A percentile compares a stretch with the other conserved stretches of the same genome.
These are phyloP conservation scores for Burhinus oedicnemus DNA, from an alignment of 2,113 vertebrate species.

Conservation along the genomic window DNA sequence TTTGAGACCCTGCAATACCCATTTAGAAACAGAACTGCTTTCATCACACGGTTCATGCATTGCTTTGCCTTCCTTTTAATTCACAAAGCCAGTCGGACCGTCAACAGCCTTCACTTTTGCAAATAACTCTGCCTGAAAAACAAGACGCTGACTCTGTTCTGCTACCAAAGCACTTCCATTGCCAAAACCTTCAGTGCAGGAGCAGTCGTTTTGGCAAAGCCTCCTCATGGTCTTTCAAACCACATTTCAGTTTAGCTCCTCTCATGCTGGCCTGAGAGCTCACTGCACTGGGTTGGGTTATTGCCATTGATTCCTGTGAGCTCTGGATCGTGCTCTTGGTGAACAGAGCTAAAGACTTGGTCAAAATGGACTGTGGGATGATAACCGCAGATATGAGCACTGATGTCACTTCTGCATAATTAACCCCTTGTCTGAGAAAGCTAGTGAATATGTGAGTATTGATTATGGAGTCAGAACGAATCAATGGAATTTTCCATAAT, in stretches of 20 bases:
- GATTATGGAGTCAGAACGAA: not conserved
- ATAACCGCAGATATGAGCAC: not conserved
- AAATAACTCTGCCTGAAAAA: not conserved
- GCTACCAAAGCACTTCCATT: not conserved
- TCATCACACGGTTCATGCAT: not conserved
- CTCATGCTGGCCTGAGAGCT: not conserved
- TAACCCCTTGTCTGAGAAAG: not conserved
- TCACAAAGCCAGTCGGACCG: not conserved
- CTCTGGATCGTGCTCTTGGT: not conserved
- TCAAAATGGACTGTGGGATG: not conserved
- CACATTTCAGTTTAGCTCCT: not conserved
- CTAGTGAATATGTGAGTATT: not conserved
- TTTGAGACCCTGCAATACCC: not conserved
- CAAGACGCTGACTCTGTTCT: not conserved
- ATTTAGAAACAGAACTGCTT: not conserved
- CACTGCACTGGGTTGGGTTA: not conserved
- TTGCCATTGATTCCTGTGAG: not conserved
- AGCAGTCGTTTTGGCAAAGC: not conserved
- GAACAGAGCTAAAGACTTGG: not conserved
- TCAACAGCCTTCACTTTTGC: not conserved
- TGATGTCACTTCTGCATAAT: not conserved
- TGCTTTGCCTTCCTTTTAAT: not conserved
- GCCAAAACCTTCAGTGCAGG: not conserved
- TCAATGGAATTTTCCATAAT: not conserved
- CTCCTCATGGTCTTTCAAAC: not conserved